A percentile compares a stretch with the other conserved stretches of the same genome.
phyloP scores from a whole-genome alignment of 2,797 vertebrate genomes.

The Stomatorhinus walkeri region DNA sequence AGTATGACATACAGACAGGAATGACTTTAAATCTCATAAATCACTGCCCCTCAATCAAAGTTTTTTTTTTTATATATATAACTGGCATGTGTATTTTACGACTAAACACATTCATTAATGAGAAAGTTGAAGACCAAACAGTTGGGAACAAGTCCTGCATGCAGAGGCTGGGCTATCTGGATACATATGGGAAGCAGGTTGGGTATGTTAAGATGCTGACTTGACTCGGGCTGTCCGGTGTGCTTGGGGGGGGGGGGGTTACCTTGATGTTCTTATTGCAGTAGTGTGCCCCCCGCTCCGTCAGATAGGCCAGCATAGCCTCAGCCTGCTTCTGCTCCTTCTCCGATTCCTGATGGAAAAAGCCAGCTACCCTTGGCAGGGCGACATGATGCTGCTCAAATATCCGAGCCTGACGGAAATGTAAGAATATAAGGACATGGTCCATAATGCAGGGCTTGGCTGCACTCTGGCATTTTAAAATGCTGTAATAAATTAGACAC shows the following conservation, averaged over 20 bases:
- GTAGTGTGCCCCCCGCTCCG: conserved; percentile 58
- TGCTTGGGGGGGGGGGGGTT: background rate
- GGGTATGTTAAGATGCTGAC: background rate
- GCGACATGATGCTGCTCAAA: conserved; percentile 62
- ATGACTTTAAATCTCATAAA: background rate
- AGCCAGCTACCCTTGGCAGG: conserved; percentile 55
- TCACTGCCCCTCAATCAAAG: background rate
- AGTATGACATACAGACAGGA: background rate
- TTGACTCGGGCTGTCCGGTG: background rate
- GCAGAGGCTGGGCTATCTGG: background rate
- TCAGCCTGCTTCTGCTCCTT: conserved; percentile 54
- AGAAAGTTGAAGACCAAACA: background rate
- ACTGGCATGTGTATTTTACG: background rate
- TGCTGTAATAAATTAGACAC: conserved; percentile 11
- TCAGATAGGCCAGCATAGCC: conserved; percentile 56
- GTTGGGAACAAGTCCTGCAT: background rate
- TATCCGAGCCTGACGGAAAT: conserved; percentile 50
- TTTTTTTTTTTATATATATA: background rate
- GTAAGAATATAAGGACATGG: background rate
- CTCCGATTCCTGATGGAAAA: conserved; percentile 56
- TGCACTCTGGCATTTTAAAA: background rate
- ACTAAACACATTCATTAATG: background rate
- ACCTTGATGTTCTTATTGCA: conserved; percentile 63
- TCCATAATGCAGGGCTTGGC: background rate
- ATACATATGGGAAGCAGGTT: background rate